phyloP scores from a whole-genome alignment of 2,113 vertebrate species.

The Odontophorus gujanensis region DNA sequence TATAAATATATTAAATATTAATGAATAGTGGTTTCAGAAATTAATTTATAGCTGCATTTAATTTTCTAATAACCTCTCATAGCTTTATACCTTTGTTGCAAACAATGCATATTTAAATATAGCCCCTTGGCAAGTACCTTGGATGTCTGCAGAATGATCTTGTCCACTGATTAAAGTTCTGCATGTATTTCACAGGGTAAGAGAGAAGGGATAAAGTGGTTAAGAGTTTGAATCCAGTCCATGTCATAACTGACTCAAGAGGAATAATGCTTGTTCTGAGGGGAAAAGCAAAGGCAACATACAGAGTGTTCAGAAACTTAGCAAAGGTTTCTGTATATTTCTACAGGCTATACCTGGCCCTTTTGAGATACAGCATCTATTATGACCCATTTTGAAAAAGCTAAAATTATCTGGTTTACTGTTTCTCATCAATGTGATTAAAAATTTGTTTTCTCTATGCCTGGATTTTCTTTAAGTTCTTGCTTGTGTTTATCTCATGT shows the following conservation, averaged over 20 bases:
- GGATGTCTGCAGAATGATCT: conserved; percentile 10
- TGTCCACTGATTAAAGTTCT: background rate
- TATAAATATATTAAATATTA: conserved; percentile 85
- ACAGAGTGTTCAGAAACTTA: background rate
- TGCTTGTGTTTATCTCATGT: background rate
- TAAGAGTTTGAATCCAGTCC: background rate
- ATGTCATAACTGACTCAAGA: background rate
- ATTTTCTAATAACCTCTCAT: conserved; percentile 71
- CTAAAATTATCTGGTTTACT: background rate
- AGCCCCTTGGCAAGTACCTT: conserved; percentile 25
- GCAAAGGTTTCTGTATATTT: background rate
- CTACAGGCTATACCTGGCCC: background rate
- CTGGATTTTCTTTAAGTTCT: background rate
- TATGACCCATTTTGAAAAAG: background rate
- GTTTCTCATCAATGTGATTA: background rate
- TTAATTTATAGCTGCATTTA: conserved; percentile 79
- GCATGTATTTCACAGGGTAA: background rate
- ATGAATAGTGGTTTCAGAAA: conserved; percentile 77
- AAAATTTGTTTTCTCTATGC: background rate
- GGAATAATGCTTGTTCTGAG: background rate
- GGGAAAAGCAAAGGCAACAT: background rate
- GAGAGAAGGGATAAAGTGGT: background rate
- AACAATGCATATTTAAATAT: conserved; percentile 62
- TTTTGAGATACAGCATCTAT: background rate
- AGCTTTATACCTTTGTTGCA: conserved; percentile 55